Percentiles rank a stretch among this genome's conserved stretches.
Evolutionary conservation across 2,797 vertebrate species (phyloP).

Genomic region (Sebastes goodei): DNA sequence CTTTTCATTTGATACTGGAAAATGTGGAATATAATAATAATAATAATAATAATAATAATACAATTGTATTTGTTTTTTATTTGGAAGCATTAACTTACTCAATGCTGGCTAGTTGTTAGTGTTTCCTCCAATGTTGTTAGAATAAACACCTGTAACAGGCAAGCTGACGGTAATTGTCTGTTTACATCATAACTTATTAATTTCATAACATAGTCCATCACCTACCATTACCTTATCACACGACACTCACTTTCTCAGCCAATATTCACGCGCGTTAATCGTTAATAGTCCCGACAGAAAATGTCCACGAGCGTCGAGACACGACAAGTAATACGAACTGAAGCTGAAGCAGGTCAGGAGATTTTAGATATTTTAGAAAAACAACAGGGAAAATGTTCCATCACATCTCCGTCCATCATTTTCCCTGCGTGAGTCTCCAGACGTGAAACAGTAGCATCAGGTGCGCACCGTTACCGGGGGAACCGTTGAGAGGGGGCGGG

Average conservation of each 20-base stretch:
- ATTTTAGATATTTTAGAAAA: neutral
- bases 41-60: too few relatives aligned
- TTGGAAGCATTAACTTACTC: neutral
- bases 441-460: conserved; percentile 41
- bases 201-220: neutral
- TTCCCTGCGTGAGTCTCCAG: conserved; percentile 19
- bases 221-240: neutral
- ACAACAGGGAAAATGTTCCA: neutral
- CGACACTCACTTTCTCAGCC: conserved; percentile 50
- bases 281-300: neutral
- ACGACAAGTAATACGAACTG: neutral
- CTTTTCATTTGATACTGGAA: neutral
- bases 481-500: conserved; percentile 58
- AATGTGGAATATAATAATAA: neutral
- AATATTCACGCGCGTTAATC: neutral
- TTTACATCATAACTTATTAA: neutral
- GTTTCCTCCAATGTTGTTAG: neutral
- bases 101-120: neutral
- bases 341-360: neutral
- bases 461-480: conserved; percentile 68
- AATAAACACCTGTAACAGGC: conserved; percentile 1
- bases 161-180: neutral
- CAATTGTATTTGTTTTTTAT: too few relatives aligned
- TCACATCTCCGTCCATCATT: conserved; percentile 26
- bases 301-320: neutral